Evolutionary conservation across 2,113 vertebrate species (phyloP).

Genomic region (Corythornis vintsioides): DNA sequence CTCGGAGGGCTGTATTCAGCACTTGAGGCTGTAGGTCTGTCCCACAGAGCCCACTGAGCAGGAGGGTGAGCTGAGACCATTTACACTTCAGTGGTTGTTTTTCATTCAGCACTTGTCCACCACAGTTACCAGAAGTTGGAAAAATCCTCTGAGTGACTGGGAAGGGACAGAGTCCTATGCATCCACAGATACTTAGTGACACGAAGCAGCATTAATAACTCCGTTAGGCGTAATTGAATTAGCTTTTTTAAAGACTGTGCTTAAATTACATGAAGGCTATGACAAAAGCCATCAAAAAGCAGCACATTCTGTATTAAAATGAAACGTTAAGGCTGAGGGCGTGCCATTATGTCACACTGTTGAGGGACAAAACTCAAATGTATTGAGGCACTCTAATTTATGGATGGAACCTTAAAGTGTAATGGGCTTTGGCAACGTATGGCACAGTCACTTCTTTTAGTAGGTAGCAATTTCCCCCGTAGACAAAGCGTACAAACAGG

Average conservation of each 20-base stretch:
- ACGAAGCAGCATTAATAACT: neutral
- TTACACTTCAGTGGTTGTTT: constrained; percentile 35
- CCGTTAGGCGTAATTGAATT: neutral
- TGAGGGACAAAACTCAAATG: neutral
- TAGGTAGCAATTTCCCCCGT: neutral
- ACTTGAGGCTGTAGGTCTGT: neutral
- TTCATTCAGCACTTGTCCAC: constrained; percentile 50
- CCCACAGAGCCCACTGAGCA: neutral
- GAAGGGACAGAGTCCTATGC: neutral
- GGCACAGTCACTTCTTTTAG: neutral
- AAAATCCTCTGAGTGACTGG: constrained; percentile 50
- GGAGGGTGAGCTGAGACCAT: neutral
- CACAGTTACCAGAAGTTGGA: neutral
- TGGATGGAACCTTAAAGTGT: neutral
- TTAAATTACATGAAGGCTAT: constrained; percentile 18
- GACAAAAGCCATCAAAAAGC: neutral
- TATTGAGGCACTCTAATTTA: neutral
- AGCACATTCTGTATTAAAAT: neutral
- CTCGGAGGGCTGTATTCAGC: neutral
- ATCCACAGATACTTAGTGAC: constrained; percentile 8
- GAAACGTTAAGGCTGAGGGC: neutral
- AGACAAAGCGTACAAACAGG: neutral
- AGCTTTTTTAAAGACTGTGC: neutral
- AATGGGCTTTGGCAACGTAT: neutral
- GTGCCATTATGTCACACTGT: neutral